Evolutionary conservation across 2,113 vertebrate genomes (phyloP).

Genomic region (Rhinoderma darwinii): DNA sequence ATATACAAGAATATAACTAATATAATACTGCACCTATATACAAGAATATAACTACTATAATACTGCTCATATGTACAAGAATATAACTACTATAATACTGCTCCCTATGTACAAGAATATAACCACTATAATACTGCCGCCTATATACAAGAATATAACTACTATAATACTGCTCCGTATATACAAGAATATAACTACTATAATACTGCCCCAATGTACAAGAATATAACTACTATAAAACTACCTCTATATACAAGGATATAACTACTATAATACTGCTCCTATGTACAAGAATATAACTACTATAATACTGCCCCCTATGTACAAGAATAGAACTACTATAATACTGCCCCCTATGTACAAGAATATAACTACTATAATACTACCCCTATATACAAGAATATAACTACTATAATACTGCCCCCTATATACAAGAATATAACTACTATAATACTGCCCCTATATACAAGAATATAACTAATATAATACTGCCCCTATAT

Average conservation of each 20-base stretch:
- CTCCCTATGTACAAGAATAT: background rate
- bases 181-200: constrained; percentile 4
- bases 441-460: background rate
- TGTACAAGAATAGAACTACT: background rate
- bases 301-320: background rate
- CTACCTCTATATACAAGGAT: background rate
- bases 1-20: background rate
- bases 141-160: constrained; percentile 8
- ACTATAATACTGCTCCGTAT: background rate
- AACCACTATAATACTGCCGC: constrained; percentile 1
- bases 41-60: constrained; percentile 15
- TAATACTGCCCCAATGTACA: constrained; percentile 1
- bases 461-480: background rate
- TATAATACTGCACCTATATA: constrained; percentile 6
- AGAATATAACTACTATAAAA: constrained; percentile 10
- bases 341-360: background rate
- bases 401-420: background rate
- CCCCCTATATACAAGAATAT: too few species aligned
- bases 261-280: background rate
- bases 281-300: background rate
- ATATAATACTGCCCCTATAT: constrained; percentile 13
- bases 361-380: background rate
- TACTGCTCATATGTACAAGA: constrained; percentile 8
- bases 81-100: constrained; percentile 23
- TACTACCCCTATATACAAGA: background rate